Percentiles rank a stretch among this genome's conserved stretches.
These are phyloP conservation scores for Tinamus guttatus DNA, from an alignment of 2,113 vertebrate species.

Conservation along the genomic window DNA sequence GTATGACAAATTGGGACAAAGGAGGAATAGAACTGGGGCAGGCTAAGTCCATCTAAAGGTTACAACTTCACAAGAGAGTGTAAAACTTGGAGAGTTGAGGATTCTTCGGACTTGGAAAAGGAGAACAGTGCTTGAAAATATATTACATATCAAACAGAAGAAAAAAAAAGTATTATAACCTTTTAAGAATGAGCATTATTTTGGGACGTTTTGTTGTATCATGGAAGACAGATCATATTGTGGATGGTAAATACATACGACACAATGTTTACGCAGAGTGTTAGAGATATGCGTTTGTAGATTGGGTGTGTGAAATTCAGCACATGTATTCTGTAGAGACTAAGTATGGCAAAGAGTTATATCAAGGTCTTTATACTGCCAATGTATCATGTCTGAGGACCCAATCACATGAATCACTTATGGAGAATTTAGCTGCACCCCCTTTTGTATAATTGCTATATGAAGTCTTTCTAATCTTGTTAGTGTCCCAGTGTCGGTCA, in stretches of 20 bases:
- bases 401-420: neutral
- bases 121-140: neutral
- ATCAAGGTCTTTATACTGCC: neutral
- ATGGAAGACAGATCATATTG: neutral
- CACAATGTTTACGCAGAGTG: neutral
- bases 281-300: neutral
- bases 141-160: neutral
- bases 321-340: neutral
- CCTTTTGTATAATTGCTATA: neutral
- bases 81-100: neutral
- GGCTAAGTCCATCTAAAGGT: neutral
- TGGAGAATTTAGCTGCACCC: neutral
- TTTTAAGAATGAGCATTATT: neutral
- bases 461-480: neutral
- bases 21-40: fast-evolving
- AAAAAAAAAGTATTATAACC: neutral
- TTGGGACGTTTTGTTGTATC: neutral
- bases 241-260: neutral
- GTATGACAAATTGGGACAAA: neutral
- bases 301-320: neutral
- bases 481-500: neutral
- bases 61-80: neutral
- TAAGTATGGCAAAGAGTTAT: neutral
- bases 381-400: neutral
- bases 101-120: neutral